A percentile compares a stretch with the other conserved stretches of the same genome.
These are phyloP conservation scores for Neodiprion pinetum DNA, from an alignment of 1,140 invertebrate species.

Conservation along the genomic window DNA sequence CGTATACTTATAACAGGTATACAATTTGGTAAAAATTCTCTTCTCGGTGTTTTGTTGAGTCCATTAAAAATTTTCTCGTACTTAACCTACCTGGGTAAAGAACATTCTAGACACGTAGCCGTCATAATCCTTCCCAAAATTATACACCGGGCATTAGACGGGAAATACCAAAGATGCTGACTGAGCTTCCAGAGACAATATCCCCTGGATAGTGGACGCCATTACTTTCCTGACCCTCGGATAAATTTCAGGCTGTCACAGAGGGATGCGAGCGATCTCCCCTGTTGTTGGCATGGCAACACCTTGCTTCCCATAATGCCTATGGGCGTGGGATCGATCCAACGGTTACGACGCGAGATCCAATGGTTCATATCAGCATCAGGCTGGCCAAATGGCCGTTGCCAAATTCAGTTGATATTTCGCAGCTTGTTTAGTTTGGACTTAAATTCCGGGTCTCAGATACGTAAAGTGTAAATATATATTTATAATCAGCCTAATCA, in stretches of 20 bases:
- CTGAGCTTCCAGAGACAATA: not conserved
- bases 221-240: not conserved
- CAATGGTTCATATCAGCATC: conserved; percentile 33
- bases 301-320: conserved; percentile 29
- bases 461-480: conserved; percentile 8
- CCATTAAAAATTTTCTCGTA: no score
- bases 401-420: not conserved
- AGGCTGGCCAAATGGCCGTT: not conserved
- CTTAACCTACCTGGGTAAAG: no score
- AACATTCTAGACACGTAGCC: no score
- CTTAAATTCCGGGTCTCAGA: conserved; percentile 21
- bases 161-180: conserved; percentile 1
- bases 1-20: no score
- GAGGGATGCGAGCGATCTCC: not conserved
- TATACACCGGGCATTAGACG: no score
- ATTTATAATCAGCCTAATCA: conserved; percentile 1
- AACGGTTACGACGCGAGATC: conserved; percentile 28
- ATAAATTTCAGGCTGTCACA: not conserved
- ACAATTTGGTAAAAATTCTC: no score
- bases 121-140: no score
- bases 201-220: not conserved
- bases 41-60: no score
- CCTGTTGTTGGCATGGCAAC: conserved; percentile 42
- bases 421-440: no score
- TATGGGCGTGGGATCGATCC: conserved; percentile 32